These are phyloP conservation scores for Phenganax marumi DNA, from an alignment of 92 coral and sea anemone species.

Conservation along the genomic window DNA sequence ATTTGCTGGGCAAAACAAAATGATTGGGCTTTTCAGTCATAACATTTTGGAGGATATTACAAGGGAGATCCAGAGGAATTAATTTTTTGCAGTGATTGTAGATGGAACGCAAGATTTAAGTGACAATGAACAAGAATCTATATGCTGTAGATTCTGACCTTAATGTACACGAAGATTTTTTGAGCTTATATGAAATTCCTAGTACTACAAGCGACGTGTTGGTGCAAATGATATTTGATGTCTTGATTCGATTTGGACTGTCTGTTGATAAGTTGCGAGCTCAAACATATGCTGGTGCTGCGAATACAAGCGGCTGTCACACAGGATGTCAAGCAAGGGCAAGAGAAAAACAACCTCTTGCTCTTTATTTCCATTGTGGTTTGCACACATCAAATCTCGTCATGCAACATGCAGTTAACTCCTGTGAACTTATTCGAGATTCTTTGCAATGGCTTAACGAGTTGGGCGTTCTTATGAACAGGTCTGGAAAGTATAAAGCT, in stretches of 20 bases:
- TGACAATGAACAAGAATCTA: constrained; percentile 7
- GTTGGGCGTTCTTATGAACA: constrained; percentile 2
- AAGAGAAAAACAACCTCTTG: background rate
- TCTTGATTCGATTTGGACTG: background rate
- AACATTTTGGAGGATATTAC: constrained; percentile 4
- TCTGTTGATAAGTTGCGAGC: background rate
- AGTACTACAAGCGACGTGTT: constrained; percentile 4
- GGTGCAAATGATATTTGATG: background rate
- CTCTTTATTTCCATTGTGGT: background rate
- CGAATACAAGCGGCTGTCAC: background rate
- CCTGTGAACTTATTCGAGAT: background rate
- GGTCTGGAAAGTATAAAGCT: constrained; percentile 8
- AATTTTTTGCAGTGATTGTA: background rate
- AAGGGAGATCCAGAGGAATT: background rate
- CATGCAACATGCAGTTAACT: constrained; percentile 9
- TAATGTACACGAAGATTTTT: constrained; percentile 5
- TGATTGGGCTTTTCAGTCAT: constrained; percentile 9
- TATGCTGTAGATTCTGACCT: constrained; percentile 19
- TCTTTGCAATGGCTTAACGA: background rate
- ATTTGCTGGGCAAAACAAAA: constrained; percentile 11
- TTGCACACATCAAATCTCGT: constrained; percentile 1
- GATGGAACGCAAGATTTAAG: constrained; percentile 20
- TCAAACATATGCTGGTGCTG: background rate
- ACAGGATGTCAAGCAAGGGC: constrained; percentile 1
- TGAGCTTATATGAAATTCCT: background rate